These are phyloP conservation scores for Sylvicapra grimmia DNA, from an alignment of 2,113 vertebrate genomes.

Conservation along the genomic window DNA sequence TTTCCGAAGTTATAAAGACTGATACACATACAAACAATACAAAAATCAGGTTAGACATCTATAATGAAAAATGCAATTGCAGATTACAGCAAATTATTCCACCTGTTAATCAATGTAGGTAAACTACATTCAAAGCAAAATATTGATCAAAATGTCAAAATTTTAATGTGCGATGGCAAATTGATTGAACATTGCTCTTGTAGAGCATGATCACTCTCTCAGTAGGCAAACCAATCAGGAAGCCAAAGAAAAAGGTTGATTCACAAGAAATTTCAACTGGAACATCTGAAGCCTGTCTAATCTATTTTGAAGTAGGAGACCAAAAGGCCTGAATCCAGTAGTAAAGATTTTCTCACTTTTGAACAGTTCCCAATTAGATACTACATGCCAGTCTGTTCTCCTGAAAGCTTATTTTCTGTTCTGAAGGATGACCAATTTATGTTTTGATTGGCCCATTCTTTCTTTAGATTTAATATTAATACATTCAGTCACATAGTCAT, in stretches of 20 bases:
- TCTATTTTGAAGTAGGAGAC: not conserved
- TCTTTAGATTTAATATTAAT: constrained; percentile 39
- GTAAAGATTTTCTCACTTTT: not conserved
- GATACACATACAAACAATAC: not conserved
- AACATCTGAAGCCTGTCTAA: not conserved
- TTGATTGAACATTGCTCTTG: not conserved
- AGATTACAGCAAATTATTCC: not conserved
- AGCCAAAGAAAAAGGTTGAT: not conserved
- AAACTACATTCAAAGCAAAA: not conserved
- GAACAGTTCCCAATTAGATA: not conserved
- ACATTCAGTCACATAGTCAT: not conserved
- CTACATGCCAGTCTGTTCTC: not conserved
- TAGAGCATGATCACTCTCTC: not conserved
- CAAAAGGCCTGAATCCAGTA: not conserved
- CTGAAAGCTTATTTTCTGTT: not conserved
- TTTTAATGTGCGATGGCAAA: not conserved
- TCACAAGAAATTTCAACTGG: not conserved
- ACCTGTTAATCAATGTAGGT: not conserved
- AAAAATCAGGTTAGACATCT: not conserved
- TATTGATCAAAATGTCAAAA: not conserved
- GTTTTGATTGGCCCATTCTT: not conserved
- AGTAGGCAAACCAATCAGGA: not conserved
- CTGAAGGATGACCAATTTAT: not conserved
- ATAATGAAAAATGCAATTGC: not conserved
- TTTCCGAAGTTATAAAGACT: not conserved